A percentile compares a stretch with the other conserved stretches of the same genome.
These are phyloP conservation scores for Mya arenaria DNA, from an alignment of 1,140 invertebrate genomes.

Conservation along the genomic window DNA sequence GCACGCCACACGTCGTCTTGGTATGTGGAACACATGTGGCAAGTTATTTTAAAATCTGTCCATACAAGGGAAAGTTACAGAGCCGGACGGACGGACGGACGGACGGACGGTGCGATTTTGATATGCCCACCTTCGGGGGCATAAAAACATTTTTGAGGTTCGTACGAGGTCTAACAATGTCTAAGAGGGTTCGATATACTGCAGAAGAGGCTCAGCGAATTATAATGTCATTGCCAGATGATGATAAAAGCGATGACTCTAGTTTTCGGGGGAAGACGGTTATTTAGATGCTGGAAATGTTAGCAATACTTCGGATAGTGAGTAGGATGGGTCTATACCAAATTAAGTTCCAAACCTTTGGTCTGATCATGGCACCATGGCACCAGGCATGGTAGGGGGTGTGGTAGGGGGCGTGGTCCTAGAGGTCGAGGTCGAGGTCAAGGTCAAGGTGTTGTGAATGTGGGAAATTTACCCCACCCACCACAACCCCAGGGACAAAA, in stretches of 20 bases:
- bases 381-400: no score
- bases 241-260: neutral
- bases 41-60: no score
- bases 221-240: constrained; percentile 13
- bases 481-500: neutral
- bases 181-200: constrained; percentile 13
- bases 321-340: neutral
- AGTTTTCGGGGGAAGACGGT: constrained; percentile 5
- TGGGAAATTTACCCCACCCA: neutral
- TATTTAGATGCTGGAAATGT: constrained; percentile 2
- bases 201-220: no score
- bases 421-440: neutral
- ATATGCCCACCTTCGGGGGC: no score
- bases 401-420: neutral
- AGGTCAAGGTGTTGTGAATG: neutral
- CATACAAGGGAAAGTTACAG: no score
- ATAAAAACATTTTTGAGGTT: neutral
- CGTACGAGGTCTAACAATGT: neutral
- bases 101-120: no score
- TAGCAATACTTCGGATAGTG: neutral
- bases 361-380: neutral
- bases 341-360: neutral
- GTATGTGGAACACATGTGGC: no score
- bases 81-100: no score
- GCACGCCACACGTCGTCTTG: no score